A percentile compares a stretch with the other conserved stretches of the same genome.
These are phyloP conservation scores for Apostichopus leukothele DNA, from an alignment of 53 echinoderm and acorn worm species.

Conservation along the genomic window DNA sequence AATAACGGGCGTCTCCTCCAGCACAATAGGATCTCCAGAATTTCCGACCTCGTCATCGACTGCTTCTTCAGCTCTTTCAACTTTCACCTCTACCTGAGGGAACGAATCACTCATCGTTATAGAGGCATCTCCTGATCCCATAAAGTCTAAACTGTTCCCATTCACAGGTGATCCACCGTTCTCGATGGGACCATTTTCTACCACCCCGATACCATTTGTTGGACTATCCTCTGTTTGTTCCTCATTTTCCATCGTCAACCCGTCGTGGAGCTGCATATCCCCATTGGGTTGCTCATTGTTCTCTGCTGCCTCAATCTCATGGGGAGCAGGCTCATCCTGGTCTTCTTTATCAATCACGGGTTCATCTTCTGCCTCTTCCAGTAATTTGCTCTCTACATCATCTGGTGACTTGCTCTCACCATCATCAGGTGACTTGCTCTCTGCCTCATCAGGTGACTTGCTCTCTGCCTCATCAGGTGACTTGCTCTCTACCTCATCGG, in stretches of 20 bases:
- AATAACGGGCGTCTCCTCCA: conserved; percentile 15
- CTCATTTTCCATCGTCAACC: not conserved
- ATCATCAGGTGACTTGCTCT: not conserved
- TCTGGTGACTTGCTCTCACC: not conserved
- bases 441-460: not conserved
- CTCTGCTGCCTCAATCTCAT: not conserved
- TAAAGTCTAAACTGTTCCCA: not conserved
- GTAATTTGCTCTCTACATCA: conserved; percentile 29
- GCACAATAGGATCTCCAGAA: not conserved
- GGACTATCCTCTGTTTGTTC: not conserved
- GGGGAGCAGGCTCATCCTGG: not conserved
- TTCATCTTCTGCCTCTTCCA: conserved; percentile 28
- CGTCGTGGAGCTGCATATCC: not conserved
- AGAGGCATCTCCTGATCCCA: conserved; percentile 34
- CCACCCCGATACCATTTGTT: conserved; percentile 20
- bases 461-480: conserved; percentile 18
- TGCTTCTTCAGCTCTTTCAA: conserved; percentile 20
- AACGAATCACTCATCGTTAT: not conserved
- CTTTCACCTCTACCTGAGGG: conserved; percentile 28
- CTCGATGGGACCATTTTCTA: conserved; percentile 16
- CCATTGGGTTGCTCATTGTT: conserved; percentile 22
- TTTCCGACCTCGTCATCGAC: not conserved
- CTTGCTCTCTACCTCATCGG: conserved; percentile 21
- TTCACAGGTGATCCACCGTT: not conserved
- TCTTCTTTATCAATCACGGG: conserved; percentile 25